A percentile compares a stretch with the other conserved stretches of the same genome.
phyloP scores from a whole-genome alignment of 2,113 vertebrate genomes.

The Urocolius indicus region DNA sequence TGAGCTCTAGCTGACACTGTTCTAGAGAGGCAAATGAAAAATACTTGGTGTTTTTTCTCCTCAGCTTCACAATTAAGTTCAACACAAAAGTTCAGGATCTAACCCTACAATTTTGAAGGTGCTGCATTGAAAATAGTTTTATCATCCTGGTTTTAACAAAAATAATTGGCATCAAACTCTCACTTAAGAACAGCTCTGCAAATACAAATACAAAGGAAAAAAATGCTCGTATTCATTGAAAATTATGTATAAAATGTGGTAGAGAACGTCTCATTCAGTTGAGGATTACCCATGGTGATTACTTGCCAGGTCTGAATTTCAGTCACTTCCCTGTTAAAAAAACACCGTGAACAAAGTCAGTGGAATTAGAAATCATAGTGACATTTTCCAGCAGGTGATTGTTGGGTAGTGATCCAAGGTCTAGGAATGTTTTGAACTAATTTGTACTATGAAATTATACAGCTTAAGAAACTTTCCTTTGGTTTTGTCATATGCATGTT shows the following conservation, averaged over 20 bases:
- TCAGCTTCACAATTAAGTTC: neutral
- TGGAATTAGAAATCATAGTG: neutral
- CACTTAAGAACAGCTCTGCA: neutral
- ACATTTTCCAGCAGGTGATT: neutral
- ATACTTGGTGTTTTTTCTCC: neutral
- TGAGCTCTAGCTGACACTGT: neutral
- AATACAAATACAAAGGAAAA: neutral
- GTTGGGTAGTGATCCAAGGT: neutral
- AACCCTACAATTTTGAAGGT: neutral
- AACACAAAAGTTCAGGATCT: neutral
- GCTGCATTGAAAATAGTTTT: neutral
- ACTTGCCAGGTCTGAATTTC: neutral
- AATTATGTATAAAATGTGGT: neutral
- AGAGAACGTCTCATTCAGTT: neutral
- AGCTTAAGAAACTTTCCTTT: neutral
- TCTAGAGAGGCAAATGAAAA: neutral
- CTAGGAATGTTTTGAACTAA: neutral
- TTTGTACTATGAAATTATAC: neutral
- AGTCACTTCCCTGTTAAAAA: neutral
- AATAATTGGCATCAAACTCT: neutral
- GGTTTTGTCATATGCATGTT: neutral
- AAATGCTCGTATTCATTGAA: neutral
- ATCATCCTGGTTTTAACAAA: neutral
- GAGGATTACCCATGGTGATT: neutral
- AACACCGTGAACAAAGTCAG: neutral